phyloP scores from a whole-genome alignment of 2,113 vertebrate genomes.

The Passer domesticus region DNA sequence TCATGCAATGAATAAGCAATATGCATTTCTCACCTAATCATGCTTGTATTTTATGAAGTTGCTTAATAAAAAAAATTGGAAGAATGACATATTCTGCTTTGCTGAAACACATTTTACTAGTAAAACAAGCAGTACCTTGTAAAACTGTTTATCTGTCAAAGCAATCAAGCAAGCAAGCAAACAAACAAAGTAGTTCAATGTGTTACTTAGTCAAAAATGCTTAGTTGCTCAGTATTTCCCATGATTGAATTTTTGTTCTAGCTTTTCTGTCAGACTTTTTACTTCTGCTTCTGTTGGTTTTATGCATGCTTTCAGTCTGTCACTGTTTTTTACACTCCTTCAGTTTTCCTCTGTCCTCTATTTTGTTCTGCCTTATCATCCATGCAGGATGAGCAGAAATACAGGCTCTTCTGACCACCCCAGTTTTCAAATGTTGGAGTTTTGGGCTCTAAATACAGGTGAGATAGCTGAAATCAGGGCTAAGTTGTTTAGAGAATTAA shows the following conservation, averaged over 20 bases:
- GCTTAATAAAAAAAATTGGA: neutral
- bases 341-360: neutral
- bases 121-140: neutral
- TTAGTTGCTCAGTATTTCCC: neutral
- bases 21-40: neutral
- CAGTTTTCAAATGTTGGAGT: accelerated
- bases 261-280: neutral
- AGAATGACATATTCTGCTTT: neutral
- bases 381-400: neutral
- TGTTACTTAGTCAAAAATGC: neutral
- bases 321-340: neutral
- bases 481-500: neutral
- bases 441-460: neutral
- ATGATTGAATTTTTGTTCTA: neutral
- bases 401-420: neutral
- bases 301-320: neutral
- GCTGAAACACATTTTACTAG: neutral
- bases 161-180: neutral
- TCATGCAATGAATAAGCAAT: neutral
- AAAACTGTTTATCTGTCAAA: neutral
- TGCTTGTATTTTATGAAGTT: neutral
- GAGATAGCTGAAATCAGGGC: neutral
- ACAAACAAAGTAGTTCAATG: neutral
- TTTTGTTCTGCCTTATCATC: neutral
- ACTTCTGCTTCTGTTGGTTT: neutral